A percentile compares a stretch with the other conserved stretches of the same genome.
Conservation (phyloP, 2,797 vertebrate genomes). For the Characodon lateralis region DNA sequence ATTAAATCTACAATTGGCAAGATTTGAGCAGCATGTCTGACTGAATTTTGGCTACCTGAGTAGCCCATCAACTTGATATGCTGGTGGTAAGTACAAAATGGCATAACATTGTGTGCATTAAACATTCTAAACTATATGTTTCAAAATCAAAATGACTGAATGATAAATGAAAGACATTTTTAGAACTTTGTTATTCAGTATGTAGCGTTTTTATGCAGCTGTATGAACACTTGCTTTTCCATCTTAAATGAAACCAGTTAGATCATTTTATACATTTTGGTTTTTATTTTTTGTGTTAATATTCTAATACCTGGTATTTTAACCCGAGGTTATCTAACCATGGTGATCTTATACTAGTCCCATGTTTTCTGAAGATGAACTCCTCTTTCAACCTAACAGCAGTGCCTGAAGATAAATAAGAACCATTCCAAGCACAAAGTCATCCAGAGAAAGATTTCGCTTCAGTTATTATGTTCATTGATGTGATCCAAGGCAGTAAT, state of each 20-base stretch:
- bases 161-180: too few relatives aligned
- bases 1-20: too few relatives aligned
- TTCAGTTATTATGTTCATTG: constrained; percentile 48
- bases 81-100: too few relatives aligned
- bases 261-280: neutral
- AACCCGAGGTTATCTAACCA: neutral
- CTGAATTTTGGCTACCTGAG: too few relatives aligned
- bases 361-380: neutral
- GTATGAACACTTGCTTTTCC: too few relatives aligned
- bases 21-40: too few relatives aligned
- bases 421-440: constrained; percentile 56
- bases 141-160: too few relatives aligned
- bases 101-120: too few relatives aligned
- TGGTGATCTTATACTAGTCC: neutral
- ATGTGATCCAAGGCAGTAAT: constrained; percentile 62
- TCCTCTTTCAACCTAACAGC: constrained; percentile 29
- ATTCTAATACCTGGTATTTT: neutral
- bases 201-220: too few relatives aligned
- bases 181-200: too few relatives aligned
- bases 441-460: constrained; percentile 55
- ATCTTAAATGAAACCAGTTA: neutral
- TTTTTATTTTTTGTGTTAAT: neutral
- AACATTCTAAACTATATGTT: too few relatives aligned
- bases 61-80: too few relatives aligned
- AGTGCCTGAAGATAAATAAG: constrained; percentile 40